phyloP scores from a whole-genome alignment of 2,797 vertebrate genomes.

The Micrastur ruficollis region DNA sequence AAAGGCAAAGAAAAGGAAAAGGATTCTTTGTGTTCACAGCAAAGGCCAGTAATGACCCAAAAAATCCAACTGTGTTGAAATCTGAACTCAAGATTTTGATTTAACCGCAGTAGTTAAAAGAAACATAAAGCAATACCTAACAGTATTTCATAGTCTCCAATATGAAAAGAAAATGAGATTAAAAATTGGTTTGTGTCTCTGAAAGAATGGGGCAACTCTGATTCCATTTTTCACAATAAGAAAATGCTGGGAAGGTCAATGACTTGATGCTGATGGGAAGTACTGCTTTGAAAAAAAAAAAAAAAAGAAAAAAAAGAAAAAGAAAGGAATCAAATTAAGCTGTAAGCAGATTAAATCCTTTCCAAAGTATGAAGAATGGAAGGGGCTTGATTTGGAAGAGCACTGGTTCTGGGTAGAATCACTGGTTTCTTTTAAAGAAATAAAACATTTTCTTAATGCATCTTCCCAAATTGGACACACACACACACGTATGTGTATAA shows the following conservation, averaged over 20 bases:
- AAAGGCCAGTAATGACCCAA: conserved; percentile 19
- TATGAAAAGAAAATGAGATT: conserved; percentile 13
- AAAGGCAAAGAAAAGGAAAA: conserved; percentile 26
- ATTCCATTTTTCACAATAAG: background rate
- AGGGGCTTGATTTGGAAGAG: background rate
- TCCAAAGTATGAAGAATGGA: background rate
- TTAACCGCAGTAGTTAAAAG: conserved; percentile 23
- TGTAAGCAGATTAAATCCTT: background rate
- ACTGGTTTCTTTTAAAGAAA: conserved; percentile 31
- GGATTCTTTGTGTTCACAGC: conserved; percentile 21
- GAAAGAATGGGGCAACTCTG: background rate
- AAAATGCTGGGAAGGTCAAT: conserved; percentile 2
- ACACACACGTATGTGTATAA: background rate
- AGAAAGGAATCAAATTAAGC: background rate
- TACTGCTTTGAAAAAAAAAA: background rate
- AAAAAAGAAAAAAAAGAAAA: background rate
- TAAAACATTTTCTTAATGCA: conserved; percentile 20
- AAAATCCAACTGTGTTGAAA: conserved; percentile 34
- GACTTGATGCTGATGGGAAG: background rate
- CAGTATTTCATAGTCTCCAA: background rate
- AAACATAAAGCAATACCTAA: conserved; percentile 7
- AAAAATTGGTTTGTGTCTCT: conserved; percentile 3
- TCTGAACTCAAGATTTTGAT: conserved; percentile 31
- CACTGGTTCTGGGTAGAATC: background rate
- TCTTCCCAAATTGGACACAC: background rate